Evolutionary conservation across 1,140 invertebrate species (phyloP).

Genomic region (Bombus confusus): DNA sequence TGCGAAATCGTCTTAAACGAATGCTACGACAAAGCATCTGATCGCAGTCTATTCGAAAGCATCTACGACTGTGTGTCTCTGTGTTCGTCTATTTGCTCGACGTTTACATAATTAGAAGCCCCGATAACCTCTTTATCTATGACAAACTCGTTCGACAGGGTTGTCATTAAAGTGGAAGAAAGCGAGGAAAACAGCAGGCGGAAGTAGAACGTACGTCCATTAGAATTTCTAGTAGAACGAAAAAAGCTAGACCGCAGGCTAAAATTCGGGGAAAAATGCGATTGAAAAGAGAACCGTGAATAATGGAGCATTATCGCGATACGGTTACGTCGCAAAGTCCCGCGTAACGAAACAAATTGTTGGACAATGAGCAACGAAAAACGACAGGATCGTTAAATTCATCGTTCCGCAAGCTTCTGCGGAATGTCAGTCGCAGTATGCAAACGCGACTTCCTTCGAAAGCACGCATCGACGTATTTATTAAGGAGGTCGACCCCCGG

Average conservation of each 20-base stretch:
- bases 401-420: not conserved
- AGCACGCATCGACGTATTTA: constrained; percentile 51
- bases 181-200: not conserved
- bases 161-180: not conserved
- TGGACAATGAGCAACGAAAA: not conserved
- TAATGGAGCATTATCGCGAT: not conserved
- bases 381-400: not conserved
- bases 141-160: not conserved
- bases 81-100: not conserved
- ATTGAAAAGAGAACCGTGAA: constrained; percentile 1
- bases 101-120: not conserved
- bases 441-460: constrained; percentile 36
- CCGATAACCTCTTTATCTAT: not conserved
- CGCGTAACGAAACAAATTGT: constrained; percentile 25
- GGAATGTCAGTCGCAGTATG: not conserved
- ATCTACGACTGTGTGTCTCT: not conserved
- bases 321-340: not conserved
- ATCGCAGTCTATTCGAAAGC: not conserved
- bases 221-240: not conserved
- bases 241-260: not conserved
- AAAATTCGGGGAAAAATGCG: not conserved
- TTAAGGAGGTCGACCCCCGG: constrained; percentile 34
- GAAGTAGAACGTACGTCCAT: not conserved
- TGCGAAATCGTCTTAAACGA: not conserved
- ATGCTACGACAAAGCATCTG: not conserved